phyloP scores from a whole-genome alignment of 2,888 invertebrate species.

The Cerastoderma edule region DNA sequence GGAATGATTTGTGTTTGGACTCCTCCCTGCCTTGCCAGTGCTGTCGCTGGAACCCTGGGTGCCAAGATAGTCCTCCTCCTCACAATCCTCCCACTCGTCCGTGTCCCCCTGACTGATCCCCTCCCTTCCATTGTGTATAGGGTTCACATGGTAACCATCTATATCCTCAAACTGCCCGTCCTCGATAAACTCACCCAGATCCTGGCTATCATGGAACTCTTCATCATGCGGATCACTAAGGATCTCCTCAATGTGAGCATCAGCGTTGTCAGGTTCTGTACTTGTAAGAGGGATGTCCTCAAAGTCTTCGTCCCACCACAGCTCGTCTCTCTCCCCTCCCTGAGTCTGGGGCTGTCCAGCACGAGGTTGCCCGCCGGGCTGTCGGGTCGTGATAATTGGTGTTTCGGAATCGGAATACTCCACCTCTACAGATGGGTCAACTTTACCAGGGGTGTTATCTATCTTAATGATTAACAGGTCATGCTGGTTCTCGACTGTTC shows the following conservation, averaged over 20 bases:
- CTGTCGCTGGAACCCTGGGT: conserved; percentile 52
- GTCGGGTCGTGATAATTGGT: conserved; percentile 54
- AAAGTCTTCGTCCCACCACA: conserved; percentile 70
- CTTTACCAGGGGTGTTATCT: conserved; percentile 76
- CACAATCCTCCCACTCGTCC: conserved; percentile 74
- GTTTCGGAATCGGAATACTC: conserved; percentile 73
- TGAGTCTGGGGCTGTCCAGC: conserved; percentile 51
- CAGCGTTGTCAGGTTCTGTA: conserved; percentile 61
- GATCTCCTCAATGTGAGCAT: conserved; percentile 59
- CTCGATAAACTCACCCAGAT: conserved; percentile 57
- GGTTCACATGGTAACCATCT: conserved; percentile 36
- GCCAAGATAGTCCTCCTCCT: conserved; percentile 60
- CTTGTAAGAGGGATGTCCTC: conserved; percentile 66
- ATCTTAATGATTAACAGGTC: conserved; percentile 79
- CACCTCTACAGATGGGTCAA: conserved; percentile 71
- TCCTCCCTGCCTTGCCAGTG: conserved; percentile 47
- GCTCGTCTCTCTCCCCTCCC: conserved; percentile 60
- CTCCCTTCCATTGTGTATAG: conserved; percentile 29
- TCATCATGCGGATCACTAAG: conserved; percentile 56
- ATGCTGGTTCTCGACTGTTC: conserved; percentile 76
- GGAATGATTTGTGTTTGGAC: conserved; percentile 40
- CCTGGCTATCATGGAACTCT: conserved; percentile 56
- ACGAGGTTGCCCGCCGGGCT: conserved; percentile 47
- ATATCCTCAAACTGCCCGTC: conserved; percentile 66
- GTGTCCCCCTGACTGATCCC: conserved; percentile 71